phyloP scores from a whole-genome alignment of 2,113 vertebrate species.

The Sylvietta virens region DNA sequence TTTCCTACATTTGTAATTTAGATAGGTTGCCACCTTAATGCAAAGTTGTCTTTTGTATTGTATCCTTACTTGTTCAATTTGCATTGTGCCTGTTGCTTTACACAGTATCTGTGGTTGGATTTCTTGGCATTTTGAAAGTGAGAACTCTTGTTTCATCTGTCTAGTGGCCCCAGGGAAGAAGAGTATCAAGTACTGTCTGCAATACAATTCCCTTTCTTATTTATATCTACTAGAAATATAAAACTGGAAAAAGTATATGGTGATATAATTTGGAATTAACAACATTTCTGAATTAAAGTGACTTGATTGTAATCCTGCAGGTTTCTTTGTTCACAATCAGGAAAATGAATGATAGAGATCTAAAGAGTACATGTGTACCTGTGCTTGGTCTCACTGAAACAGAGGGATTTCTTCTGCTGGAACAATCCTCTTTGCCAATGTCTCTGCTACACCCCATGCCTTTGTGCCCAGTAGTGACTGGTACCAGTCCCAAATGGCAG shows the following conservation, averaged over 20 bases:
- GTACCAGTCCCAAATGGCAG: not conserved
- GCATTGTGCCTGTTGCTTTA: not conserved
- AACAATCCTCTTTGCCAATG: not conserved
- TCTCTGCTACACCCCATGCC: not conserved
- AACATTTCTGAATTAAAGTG: not conserved
- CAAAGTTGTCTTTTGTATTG: not conserved
- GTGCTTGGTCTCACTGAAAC: not conserved
- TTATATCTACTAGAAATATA: not conserved
- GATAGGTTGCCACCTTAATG: not conserved
- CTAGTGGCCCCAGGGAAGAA: not conserved
- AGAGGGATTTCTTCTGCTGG: not conserved
- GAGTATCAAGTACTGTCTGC: not conserved
- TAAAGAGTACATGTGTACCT: not conserved
- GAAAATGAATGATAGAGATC: not conserved
- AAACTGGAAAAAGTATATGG: not conserved
- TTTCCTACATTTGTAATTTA: not conserved
- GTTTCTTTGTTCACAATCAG: not conserved
- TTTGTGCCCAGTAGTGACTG: not conserved
- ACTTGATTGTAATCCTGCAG: not conserved
- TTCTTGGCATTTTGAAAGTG: not conserved
- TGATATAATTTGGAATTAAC: not conserved
- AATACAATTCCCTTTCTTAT: not conserved
- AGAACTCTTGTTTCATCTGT: not conserved
- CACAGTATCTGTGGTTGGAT: not conserved
- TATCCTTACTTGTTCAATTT: not conserved